Percentiles rank a stretch among this genome's conserved stretches.
Evolutionary conservation across 2,797 vertebrate genomes (phyloP).

Genomic region (Menidia menidia): DNA sequence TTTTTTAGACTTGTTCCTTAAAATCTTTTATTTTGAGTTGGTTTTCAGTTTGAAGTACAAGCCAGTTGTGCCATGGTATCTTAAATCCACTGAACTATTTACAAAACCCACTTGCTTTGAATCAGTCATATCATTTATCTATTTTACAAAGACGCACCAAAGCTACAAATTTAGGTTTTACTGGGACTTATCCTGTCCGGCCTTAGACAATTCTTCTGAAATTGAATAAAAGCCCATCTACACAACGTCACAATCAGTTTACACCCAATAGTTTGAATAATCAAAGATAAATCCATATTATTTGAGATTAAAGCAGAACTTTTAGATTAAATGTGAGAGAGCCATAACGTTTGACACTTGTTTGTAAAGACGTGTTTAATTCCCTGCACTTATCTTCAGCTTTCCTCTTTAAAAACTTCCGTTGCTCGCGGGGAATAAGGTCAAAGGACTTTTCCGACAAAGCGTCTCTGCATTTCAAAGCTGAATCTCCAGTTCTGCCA

Average conservation of each 20-base stretch:
- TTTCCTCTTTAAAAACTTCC: conserved; percentile 31
- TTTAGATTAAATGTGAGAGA: conserved; percentile 23
- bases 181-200: background rate
- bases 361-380: conserved; percentile 31
- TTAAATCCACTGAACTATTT: background rate
- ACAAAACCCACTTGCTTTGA: conserved; percentile 11
- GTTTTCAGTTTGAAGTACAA: background rate
- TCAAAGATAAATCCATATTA: conserved; percentile 34
- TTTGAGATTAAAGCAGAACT: conserved; percentile 34
- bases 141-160: conserved; percentile 23
- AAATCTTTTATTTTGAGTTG: background rate
- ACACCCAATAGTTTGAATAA: conserved; percentile 47
- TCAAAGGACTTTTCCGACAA: conserved; percentile 46
- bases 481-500: conserved; percentile 39
- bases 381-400: conserved; percentile 27
- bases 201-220: conserved; percentile 13
- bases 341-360: conserved; percentile 38
- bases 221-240: conserved; percentile 33
- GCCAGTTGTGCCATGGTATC: conserved; percentile 17
- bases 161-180: conserved; percentile 23
- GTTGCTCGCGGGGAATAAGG: conserved; percentile 34
- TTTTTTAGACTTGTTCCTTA: background rate
- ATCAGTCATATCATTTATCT: conserved; percentile 3
- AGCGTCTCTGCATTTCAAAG: conserved; percentile 47
- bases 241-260: conserved; percentile 13